Base-by-base conservation (phyloP, 2,113 vertebrate species). In the Glareola pratincola region DNA sequence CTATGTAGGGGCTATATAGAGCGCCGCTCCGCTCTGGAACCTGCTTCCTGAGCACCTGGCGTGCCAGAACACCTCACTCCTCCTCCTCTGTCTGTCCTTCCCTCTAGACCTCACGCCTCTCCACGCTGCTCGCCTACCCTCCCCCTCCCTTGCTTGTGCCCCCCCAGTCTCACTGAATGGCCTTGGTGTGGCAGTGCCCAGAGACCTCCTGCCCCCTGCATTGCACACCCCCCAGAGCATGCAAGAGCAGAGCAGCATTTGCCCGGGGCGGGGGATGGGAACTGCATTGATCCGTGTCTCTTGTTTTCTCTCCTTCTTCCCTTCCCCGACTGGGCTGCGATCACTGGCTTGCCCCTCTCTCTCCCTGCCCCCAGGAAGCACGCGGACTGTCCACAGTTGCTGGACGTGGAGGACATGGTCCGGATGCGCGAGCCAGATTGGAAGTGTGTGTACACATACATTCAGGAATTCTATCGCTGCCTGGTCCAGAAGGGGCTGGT, bases 381-480 rank as follows among this genome's bases (percentile, higher is more conserved):
- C 98, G 98, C 98, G 92, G 99, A 99, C 98, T 99, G 99, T 98
- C 99, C 99, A 22, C 99, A 99, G 98, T 99, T 99, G 98, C 98
- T 99, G 98, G 99, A 99, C 91, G 99, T 99, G 98, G 99, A 99
- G 97, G 99, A 99, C 99, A 99, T 99, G 99, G 99, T 99, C 98
- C 99, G 99, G 98, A 99, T 99, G 99, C 99, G 99, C 87, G 99
- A 99, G 98, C 99, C 99, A 3, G 99, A 99, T 98, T 99, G 99
- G 99, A 99, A 99, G 99, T 99, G 99, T 98, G 99, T 99, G 98
- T 99, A 99, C 99, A 99, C 99, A 98, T 99, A 99, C 98, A 99
- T 99, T 98, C 99, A 99, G 98, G 99, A 99, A 98, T 99, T 99
- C 99, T 99, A 99, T 99, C 98, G 99, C 98, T 99, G 99, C 96